These are phyloP conservation scores for Gorsachius magnificus DNA, from an alignment of 2,797 vertebrate genomes.

Conservation along the genomic window DNA sequence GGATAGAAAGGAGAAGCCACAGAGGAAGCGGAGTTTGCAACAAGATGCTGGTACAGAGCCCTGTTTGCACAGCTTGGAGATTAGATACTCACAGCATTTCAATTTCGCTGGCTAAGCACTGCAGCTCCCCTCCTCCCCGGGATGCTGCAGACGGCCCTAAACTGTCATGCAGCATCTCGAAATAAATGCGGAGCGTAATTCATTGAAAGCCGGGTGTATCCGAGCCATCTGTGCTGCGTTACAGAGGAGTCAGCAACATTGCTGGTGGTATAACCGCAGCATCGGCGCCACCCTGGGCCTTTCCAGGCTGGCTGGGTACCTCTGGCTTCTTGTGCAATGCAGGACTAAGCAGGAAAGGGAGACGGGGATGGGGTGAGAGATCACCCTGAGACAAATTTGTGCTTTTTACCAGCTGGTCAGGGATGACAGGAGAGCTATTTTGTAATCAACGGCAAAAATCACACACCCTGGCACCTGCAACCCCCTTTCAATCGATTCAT, in stretches of 20 bases:
- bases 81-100: not conserved
- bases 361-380: not conserved
- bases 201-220: rapidly evolving
- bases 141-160: constrained; percentile 16
- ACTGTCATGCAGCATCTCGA: not conserved
- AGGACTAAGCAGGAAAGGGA: not conserved
- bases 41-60: not conserved
- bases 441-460: not conserved
- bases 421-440: not conserved
- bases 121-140: not conserved
- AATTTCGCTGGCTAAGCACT: not conserved
- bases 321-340: rapidly evolving
- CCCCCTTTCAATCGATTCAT: rapidly evolving
- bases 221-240: not conserved
- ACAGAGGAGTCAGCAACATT: rapidly evolving
- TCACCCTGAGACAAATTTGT: not conserved
- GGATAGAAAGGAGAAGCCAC: not conserved
- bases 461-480: not conserved
- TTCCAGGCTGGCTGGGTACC: not conserved
- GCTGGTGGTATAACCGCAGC: not conserved
- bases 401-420: not conserved
- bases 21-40: not conserved
- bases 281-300: not conserved
- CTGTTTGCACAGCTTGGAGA: not conserved
- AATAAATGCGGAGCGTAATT: rapidly evolving